A percentile compares a stretch with the other conserved stretches of the same genome.
These are phyloP conservation scores for Chlorospingus flavigularis DNA, from an alignment of 2,797 vertebrate species.

Conservation along the genomic window DNA sequence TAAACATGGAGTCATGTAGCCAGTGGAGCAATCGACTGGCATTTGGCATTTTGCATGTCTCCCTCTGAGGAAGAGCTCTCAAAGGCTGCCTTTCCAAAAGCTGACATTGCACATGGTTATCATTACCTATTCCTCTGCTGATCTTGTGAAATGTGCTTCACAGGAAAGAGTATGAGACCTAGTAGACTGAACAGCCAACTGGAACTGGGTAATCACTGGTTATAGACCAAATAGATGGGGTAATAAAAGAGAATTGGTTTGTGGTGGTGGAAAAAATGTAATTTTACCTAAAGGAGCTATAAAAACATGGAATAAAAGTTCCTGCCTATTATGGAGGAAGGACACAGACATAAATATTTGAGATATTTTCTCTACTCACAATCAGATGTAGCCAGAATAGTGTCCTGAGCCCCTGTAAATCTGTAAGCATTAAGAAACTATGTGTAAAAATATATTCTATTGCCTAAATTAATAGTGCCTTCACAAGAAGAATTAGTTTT, in stretches of 20 bases:
- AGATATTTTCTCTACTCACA: not conserved
- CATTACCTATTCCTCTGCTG: not conserved
- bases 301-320: not conserved
- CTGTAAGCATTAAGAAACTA: not conserved
- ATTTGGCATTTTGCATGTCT: not conserved
- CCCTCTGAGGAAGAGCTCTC: not conserved
- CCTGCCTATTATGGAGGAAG: not conserved
- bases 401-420: not conserved
- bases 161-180: not conserved
- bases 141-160: not conserved
- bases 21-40: not conserved
- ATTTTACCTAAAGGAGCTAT: not conserved
- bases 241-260: not conserved
- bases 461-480: not conserved
- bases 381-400: not conserved
- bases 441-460: not conserved
- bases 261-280: not conserved
- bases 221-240: not conserved
- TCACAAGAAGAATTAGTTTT: not conserved
- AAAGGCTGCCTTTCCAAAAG: not conserved
- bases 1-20: slow-evolving; percentile 11
- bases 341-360: not conserved
- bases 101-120: not conserved
- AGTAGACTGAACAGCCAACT: not conserved
- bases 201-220: not conserved